Conservation (phyloP, 1,140 invertebrate species). For the Eriosoma lanigerum region DNA sequence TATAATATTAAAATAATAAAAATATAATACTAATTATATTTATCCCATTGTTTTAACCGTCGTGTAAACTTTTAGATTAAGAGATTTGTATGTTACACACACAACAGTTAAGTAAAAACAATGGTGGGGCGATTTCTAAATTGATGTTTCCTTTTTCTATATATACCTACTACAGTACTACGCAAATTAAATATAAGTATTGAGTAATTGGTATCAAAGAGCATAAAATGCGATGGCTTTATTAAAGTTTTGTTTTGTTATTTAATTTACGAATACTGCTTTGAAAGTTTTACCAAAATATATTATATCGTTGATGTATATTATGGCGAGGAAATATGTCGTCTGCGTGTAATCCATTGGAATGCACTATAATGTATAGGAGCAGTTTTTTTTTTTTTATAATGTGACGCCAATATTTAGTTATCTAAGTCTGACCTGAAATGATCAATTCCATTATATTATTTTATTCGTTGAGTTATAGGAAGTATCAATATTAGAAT, state of each 20-base stretch:
- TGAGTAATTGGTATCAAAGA: not conserved
- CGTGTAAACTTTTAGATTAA: slow-evolving; percentile 9
- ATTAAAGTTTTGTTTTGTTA: not conserved
- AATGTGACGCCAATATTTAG: slow-evolving; percentile 28
- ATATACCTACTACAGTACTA: not conserved
- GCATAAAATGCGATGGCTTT: not conserved
- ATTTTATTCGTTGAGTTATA: not conserved
- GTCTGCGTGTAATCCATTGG: not conserved
- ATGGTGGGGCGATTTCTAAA: not conserved
- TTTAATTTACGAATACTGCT: not conserved
- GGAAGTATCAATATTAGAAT: no score
- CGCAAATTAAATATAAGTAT: not conserved
- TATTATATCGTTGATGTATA: not conserved
- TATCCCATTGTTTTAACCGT: not conserved
- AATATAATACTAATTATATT: no score
- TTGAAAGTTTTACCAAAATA: not conserved
- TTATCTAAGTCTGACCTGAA: not conserved
- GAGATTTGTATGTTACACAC: not conserved
- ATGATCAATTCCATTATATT: slow-evolving; percentile 19
- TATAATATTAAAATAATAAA: no score
- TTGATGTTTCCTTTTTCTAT: slow-evolving; percentile 47
- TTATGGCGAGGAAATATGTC: not conserved
- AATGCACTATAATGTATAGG: not conserved
- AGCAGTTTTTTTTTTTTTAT: not conserved
- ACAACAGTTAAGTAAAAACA: not conserved